A percentile compares a stretch with the other conserved stretches of the same genome.
phyloP scores from a whole-genome alignment of 2,113 vertebrate species.

The Rhynchomys soricoides region DNA sequence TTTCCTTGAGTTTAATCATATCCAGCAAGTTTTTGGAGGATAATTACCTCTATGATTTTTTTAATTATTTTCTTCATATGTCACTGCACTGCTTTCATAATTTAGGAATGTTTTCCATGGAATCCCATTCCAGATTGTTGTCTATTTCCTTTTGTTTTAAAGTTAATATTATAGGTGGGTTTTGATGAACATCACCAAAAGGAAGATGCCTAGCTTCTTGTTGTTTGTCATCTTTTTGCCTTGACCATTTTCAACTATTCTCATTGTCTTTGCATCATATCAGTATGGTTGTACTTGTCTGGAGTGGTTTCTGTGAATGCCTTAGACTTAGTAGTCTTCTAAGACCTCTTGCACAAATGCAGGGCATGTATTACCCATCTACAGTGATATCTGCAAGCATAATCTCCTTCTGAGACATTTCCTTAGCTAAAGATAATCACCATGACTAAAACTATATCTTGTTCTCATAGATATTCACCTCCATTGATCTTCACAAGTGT shows the following conservation, averaged over 20 bases:
- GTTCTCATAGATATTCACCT: neutral
- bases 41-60: neutral
- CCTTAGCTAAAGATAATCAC: neutral
- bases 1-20: neutral
- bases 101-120: neutral
- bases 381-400: neutral
- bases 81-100: neutral
- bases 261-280: neutral
- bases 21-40: neutral
- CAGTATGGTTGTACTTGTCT: neutral
- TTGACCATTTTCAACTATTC: neutral
- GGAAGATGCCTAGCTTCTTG: neutral
- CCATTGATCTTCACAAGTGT: neutral
- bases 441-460: neutral
- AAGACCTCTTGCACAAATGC: neutral
- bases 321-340: neutral
- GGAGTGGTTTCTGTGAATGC: neutral
- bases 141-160: neutral
- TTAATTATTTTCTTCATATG: neutral
- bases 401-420: neutral
- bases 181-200: conserved; percentile 1
- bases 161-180: neutral
- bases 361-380: neutral
- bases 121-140: neutral
- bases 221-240: neutral